Evolutionary conservation across 35 echinoderm and acorn worm genomes (phyloP), one percentile per base, ranked within the genome.

Genomic region (Ophiothrix spiculata): DNA sequence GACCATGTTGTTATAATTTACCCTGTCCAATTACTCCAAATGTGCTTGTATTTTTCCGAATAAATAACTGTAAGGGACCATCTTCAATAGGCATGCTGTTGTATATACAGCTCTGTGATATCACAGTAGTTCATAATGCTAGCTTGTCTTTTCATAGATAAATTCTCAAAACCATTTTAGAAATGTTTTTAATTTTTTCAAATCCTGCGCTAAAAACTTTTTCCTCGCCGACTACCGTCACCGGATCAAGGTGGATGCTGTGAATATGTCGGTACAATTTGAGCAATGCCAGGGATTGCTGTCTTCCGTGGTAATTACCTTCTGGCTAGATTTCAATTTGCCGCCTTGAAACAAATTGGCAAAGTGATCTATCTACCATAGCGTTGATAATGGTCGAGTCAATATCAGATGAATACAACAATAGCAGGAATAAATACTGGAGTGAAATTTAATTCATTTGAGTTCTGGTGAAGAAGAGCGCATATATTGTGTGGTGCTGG

Each of bases 21-120:
- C 8, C 8, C 60, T 69, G 1, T 69, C 60, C 17, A 69, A 69
- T 69, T 28, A 69, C n/a, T 12, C 60, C 3, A 12, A 69, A 69
- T 69, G 60, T 69, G 60, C 60, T 69, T 69, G 60, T 69, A 69
- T 69, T 69, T 69, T 69, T 69, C 60, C 60, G 29, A 69, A 69
- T 69, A 69, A 15, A 69, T 69, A 69, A 69, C 60, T 69, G 60
- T 69, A 69, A 69, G 60, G 60, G 60, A 69, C 60, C 60, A 15
- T 6, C 60, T 69, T 69, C n/a, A n/a, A n/a, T n/a, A n/a, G n/a
- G n/a, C n/a, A n/a, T n/a, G n/a, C n/a, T n/a, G n/a, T n/a, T n/a
- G n/a, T n/a, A n/a, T n/a, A n/a, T n/a, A n/a, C n/a, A n/a, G n/a
- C n/a, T n/a, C n/a, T n/a, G n/a, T n/a, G n/a, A n/a, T n/a, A n/a